Percentiles rank a stretch among this genome's conserved stretches.
These are phyloP conservation scores for Tetraneura akinire DNA, from an alignment of 1,140 invertebrate genomes.

Conservation along the genomic window DNA sequence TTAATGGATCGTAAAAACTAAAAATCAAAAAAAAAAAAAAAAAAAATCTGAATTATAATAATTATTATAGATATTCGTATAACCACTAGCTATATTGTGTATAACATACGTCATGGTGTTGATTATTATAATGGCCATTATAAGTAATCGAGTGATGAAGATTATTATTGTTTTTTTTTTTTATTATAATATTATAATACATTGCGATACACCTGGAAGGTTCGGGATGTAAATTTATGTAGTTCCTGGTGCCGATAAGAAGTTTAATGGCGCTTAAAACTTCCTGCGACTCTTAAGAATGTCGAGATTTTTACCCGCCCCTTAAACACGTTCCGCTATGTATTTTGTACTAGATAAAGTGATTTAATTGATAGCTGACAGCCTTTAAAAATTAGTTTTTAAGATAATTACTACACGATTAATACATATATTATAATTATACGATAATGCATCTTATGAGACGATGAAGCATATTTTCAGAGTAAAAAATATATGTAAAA, in stretches of 20 bases:
- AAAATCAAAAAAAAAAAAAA: not conserved
- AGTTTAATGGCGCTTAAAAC: conserved; percentile 28
- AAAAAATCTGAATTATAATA: not conserved
- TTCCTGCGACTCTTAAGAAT: not conserved
- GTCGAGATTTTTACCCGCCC: not conserved
- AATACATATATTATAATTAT: not conserved
- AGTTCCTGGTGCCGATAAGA: not conserved
- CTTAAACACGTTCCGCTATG: no score
- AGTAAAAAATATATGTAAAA: no score
- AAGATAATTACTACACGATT: conserved; percentile 15
- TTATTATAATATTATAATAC: no score
- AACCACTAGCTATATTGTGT: no score
- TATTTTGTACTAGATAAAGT: not conserved
- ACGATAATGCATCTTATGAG: conserved; percentile 8
- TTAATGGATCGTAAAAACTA: not conserved
- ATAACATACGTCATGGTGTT: conserved; percentile 11
- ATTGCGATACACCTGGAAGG: not conserved
- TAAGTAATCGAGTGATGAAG: conserved; percentile 5
- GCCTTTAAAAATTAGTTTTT: no score
- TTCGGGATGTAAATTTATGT: not conserved
- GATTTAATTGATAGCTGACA: conserved; percentile 9
- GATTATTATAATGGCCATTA: conserved; percentile 17
- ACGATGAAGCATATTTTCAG: no score
- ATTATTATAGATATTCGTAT: conserved; percentile 5
- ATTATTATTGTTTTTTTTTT: not conserved